phyloP scores from a whole-genome alignment of 1,140 invertebrate genomes.

The Lerema accius region DNA sequence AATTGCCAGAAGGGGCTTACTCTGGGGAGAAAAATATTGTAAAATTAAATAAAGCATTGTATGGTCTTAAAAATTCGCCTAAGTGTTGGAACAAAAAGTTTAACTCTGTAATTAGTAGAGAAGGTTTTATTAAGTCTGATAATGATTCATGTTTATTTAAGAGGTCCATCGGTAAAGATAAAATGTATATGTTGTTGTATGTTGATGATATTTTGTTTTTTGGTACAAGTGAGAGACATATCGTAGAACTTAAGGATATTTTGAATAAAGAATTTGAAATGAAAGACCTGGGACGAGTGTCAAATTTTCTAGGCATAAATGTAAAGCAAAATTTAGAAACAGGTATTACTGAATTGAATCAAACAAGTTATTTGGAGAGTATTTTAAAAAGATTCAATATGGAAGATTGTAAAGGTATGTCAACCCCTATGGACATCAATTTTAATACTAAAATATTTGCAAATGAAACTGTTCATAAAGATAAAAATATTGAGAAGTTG shows the following conservation, averaged over 20 bases:
- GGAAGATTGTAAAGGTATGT: slow-evolving; percentile 55
- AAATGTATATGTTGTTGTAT: slow-evolving; percentile 55
- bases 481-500: slow-evolving; percentile 38
- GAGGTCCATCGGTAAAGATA: slow-evolving; percentile 30
- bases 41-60: slow-evolving; percentile 48
- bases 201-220: slow-evolving; percentile 64
- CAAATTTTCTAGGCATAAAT: slow-evolving; percentile 59
- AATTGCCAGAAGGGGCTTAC: slow-evolving; percentile 45
- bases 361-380: slow-evolving; percentile 59
- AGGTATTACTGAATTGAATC: slow-evolving; percentile 46
- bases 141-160: slow-evolving; percentile 51
- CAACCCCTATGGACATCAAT: slow-evolving; percentile 55
- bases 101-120: slow-evolving; percentile 41
- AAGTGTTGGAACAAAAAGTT: slow-evolving; percentile 52
- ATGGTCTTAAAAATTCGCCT: slow-evolving; percentile 50
- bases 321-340: slow-evolving; percentile 50
- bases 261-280: slow-evolving; percentile 65
- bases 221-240: slow-evolving; percentile 39
- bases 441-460: slow-evolving; percentile 42
- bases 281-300: slow-evolving; percentile 54
- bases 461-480: slow-evolving; percentile 17
- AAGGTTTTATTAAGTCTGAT: slow-evolving; percentile 45
- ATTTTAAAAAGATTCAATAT: slow-evolving; percentile 61
- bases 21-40: slow-evolving; percentile 41
- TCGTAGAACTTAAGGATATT: slow-evolving; percentile 45